Evolutionary conservation across 1,140 invertebrate genomes (phyloP), one percentile per base, ranked within the genome.

Genomic region (Pseudomyrmex concolor): DNA sequence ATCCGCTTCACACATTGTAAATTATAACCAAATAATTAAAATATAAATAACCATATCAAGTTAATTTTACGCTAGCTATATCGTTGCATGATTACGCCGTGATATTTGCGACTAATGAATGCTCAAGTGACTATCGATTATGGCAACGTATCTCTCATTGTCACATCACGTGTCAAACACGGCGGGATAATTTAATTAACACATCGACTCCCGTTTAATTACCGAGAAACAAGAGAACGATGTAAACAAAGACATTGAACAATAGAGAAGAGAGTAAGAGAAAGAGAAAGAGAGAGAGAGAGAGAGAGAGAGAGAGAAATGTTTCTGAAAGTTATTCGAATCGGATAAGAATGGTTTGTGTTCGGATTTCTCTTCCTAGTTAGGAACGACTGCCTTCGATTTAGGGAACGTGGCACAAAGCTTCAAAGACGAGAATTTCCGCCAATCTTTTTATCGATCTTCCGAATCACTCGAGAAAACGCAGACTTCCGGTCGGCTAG

Each of bases 181-280:
- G 54, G 12, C 55, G 15, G 54, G 19, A 70, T 71, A 80, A 80
- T 80, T 80, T 80, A 80, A 80, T 80, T 80, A 57, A 70, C 76
- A 70, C 76, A 80, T 80, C 54, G 54, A 80, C 12, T 43, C 7
- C 45, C 59, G 66, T 71, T 80, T 71, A 80, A 80, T 80, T 80
- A 80, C 54, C 43, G 66, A 55, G 54, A 80, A 71, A 80, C 76
- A 71, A 59, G 54, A 10, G 54, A 1, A 7, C n/a, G 22, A 10
- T 54, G 19, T 12, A 5, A 51, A 22, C 9, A 59, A 70, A 80
- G 76, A 48, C 17, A 25, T 22, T 45, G 48, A 34, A 45, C 2
- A 22, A 12, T n/a, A 17, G 19, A 34, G 19, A 19, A 55, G 50
- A 77, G 13, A 2, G 17, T 10, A 19, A 67, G 50, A 77, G 5